Percentiles rank a stretch among this genome's conserved stretches.
Conservation (phyloP, 2,888 invertebrate genomes). For the Scaptodrosophila latifasciaeformis region DNA sequence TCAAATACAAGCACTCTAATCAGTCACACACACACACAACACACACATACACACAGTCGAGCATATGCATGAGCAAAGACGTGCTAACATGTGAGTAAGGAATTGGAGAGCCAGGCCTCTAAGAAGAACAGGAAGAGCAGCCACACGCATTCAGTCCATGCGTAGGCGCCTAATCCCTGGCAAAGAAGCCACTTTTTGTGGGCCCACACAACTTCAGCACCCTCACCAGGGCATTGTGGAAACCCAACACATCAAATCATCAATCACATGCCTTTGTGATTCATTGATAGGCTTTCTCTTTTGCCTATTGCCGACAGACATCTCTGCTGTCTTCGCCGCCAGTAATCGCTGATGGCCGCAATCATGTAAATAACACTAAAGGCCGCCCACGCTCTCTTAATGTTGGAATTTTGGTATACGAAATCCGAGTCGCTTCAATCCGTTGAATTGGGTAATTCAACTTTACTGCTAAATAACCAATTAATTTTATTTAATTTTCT, state of each 20-base stretch:
- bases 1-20: background rate
- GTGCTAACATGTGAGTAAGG: conserved; percentile 38
- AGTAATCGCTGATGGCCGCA: conserved; percentile 25
- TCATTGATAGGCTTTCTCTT: conserved; percentile 60
- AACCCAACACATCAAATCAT: conserved; percentile 58
- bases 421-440: background rate
- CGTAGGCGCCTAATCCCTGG: conserved; percentile 51
- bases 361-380: conserved; percentile 56
- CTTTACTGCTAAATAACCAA: background rate
- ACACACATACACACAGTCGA: conserved; percentile 17
- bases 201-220: conserved; percentile 15
- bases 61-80: conserved; percentile 11
- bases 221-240: conserved; percentile 8
- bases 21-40: conserved; percentile 17
- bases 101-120: conserved; percentile 32
- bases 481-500: background rate
- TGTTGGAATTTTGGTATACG: background rate
- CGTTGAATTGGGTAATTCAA: background rate
- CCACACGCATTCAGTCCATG: background rate
- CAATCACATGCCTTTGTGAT: conserved; percentile 66
- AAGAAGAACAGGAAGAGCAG: conserved; percentile 5
- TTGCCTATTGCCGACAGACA: conserved; percentile 5
- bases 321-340: background rate
- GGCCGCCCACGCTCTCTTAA: background rate
- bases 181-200: conserved; percentile 53